Conservation (phyloP, 2,888 invertebrate species). For the Lasioglossum marginatum region DNA sequence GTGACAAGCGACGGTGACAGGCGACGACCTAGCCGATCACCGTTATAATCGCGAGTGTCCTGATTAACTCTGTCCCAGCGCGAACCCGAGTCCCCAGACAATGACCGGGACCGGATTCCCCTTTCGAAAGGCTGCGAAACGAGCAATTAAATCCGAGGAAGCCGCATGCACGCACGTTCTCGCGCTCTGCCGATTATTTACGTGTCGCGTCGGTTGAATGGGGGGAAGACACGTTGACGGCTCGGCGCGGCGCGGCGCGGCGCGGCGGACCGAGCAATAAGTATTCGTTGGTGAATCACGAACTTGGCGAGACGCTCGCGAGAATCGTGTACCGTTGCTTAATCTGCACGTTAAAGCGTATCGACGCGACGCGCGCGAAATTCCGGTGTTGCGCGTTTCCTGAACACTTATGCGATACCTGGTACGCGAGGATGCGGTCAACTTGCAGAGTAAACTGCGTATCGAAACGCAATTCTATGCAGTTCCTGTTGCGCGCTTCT, state of each 20-base stretch:
- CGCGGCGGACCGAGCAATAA: not conserved
- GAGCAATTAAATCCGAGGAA: slow-evolving; percentile 53
- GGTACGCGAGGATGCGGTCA: not conserved
- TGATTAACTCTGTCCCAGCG: slow-evolving; percentile 35
- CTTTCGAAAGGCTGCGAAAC: slow-evolving; percentile 5
- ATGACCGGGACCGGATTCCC: slow-evolving; percentile 33
- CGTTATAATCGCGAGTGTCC: slow-evolving; percentile 42
- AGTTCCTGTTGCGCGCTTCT: not conserved
- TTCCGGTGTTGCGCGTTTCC: not conserved
- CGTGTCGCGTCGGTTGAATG: slow-evolving; percentile 27
- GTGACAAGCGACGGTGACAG: not conserved
- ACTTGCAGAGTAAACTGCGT: not conserved
- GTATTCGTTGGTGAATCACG: not conserved
- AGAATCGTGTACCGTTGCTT: not conserved
- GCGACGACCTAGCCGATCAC: slow-evolving; percentile 28
- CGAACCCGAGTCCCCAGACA: slow-evolving; percentile 32
- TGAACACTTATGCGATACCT: not conserved
- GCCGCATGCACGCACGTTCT: slow-evolving; percentile 33
- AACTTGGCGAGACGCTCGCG: not conserved
- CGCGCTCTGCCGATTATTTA: slow-evolving; percentile 54
- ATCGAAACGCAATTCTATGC: not conserved
- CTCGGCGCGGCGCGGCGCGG: no score
- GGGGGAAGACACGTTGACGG: not conserved
- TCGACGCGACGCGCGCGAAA: not conserved
- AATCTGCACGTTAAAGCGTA: not conserved